Evolutionary conservation across 2,797 vertebrate genomes (phyloP).

Genomic region (Heteromormyrus szaboi): DNA sequence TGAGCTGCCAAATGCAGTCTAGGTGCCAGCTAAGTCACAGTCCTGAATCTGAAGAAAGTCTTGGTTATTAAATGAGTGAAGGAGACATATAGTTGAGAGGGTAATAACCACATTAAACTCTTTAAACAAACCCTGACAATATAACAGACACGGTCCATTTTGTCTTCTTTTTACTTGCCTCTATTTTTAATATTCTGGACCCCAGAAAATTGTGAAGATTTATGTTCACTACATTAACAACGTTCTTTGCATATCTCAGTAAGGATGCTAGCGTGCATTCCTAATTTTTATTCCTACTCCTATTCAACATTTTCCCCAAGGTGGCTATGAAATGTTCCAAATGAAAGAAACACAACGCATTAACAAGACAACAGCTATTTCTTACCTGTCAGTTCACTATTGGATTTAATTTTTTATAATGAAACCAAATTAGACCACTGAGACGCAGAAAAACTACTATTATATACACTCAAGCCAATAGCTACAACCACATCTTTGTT

Average conservation of each 20-base stretch:
- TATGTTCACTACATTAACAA: neutral
- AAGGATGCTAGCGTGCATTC: neutral
- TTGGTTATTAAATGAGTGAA: neutral
- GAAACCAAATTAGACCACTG: neutral
- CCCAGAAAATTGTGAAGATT: neutral
- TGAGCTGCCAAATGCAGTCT: neutral
- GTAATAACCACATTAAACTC: neutral
- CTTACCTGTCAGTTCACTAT: neutral
- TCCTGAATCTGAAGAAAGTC: neutral
- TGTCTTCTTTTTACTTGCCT: neutral
- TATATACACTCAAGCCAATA: neutral
- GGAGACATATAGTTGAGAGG: neutral
- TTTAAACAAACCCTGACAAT: neutral
- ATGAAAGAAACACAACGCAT: neutral
- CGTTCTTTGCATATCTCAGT: neutral
- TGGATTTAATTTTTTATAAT: slow-evolving; percentile 7
- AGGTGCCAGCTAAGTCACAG: neutral
- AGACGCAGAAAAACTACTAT: neutral
- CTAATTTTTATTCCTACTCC: neutral
- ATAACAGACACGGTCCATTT: neutral
- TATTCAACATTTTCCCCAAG: neutral
- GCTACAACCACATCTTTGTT: neutral
- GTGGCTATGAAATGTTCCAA: neutral
- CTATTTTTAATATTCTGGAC: neutral
- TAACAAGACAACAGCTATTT: neutral